Conservation (phyloP, 2,113 vertebrate species). For the Heterochromis multidens region DNA sequence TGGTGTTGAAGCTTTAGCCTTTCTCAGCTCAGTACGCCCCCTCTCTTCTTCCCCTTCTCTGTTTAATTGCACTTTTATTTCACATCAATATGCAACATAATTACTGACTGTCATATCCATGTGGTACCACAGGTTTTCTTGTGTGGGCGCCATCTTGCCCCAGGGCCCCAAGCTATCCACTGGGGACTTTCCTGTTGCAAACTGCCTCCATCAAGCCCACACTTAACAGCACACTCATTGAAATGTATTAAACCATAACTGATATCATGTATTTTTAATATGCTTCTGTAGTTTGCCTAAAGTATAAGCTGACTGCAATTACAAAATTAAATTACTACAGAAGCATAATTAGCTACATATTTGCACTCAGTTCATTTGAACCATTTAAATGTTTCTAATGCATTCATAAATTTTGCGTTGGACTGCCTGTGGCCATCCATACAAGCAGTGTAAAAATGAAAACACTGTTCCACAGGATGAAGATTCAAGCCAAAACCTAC, state of each 20-base stretch:
- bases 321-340: not conserved
- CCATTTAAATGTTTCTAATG: conserved; percentile 33
- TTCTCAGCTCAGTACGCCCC: conserved; percentile 5
- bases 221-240: conserved; percentile 10
- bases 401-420: conserved; percentile 50
- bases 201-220: conserved; percentile 9
- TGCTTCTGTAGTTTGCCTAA: conserved; percentile 22
- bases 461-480: conserved; percentile 46
- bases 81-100: conserved; percentile 35
- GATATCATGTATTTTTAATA: conserved; percentile 38
- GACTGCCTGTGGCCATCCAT: conserved; percentile 33
- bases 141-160: conserved; percentile 36
- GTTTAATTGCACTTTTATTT: conserved; percentile 21
- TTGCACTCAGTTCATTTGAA: conserved; percentile 38
- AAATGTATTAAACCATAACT: conserved; percentile 27
- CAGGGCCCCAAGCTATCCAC: conserved; percentile 1
- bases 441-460: conserved; percentile 39
- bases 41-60: conserved; percentile 34
- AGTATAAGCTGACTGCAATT: conserved; percentile 22
- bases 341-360: conserved; percentile 17
- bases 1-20: conserved; percentile 13
- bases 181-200: conserved; percentile 37
- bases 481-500: conserved; percentile 58
- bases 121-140: conserved; percentile 35
- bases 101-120: conserved; percentile 38